Base-by-base conservation (phyloP, 92 coral and sea anemone species). In the Micromussa lordhowensis region DNA sequence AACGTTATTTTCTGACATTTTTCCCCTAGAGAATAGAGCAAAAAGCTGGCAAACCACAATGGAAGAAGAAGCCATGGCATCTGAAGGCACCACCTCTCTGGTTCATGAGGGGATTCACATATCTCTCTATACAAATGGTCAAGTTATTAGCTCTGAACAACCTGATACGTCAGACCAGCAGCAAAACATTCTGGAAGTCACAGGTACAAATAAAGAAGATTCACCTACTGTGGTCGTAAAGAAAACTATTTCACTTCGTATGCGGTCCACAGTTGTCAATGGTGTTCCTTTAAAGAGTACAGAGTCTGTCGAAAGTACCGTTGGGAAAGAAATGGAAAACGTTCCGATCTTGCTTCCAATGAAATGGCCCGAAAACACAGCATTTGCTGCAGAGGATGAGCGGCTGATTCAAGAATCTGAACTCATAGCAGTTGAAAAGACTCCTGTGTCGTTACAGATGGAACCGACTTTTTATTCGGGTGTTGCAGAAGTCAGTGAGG, bases 31-130 rank as follows among this genome's bases (percentile, higher is more conserved):
- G 68, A 51, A 49, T 31, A 48, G 18, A 16, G 26, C 28, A 11
- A 73, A 13, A 73, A 34, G 30, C 66, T 19, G 53, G 49, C 26
- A 36, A 44, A 58, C 34, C 24, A 31, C 22, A 2, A 28, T 70
- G 71, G 36, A 82, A 24, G 69, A 79, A 80, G 71, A 81, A 63
- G 63, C 85, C 32, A 21, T 34, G 16, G 31, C 69, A 51, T 70
- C 71, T 75, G 86, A 83, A 51, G 68, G 28, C 34, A 54, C 4
- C 31, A 11, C 68, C 31, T 68, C 73, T 24, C 0, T 68, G 17
- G 32, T 30, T n/a, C 32, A 24, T 9, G 15, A 68, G 3, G 73
- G 10, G 53, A 34, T 22, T 36, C 44, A 34, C 34, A 13, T 59
- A 30, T 26, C 58, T 21, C 19, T 72, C 40, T 13, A 74, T 35